Conservation (phyloP, 2,797 vertebrate species). For the Percopsis omiscomaycus region DNA sequence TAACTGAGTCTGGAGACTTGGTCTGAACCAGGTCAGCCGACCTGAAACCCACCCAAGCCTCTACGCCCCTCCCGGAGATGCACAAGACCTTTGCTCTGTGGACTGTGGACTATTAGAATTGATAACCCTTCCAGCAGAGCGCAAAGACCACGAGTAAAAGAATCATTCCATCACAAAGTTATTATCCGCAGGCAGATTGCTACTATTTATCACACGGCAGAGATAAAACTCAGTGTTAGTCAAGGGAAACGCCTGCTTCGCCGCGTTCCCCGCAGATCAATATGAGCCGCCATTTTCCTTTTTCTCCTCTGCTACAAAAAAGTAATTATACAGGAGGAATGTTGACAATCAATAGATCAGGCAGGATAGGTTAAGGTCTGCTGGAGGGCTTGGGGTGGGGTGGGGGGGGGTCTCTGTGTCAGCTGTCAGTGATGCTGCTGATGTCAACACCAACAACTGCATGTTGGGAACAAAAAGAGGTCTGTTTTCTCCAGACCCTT, state of each 20-base stretch:
- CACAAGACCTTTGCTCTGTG: conserved; percentile 11
- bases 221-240: conserved; percentile 91
- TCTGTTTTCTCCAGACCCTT: conserved; percentile 46
- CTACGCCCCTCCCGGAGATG: conserved; percentile 28
- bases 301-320: conserved; percentile 73
- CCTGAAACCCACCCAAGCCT: conserved; percentile 35
- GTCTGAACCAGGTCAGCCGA: conserved; percentile 50
- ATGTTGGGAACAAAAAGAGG: conserved; percentile 57
- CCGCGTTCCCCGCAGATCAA: conserved; percentile 85
- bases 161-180: conserved; percentile 93
- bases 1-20: conserved; percentile 23
- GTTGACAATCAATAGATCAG: conserved; percentile 89
- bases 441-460: conserved; percentile 51
- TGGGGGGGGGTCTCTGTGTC: conserved; percentile 66
- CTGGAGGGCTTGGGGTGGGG: conserved; percentile 38
- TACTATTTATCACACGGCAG: conserved; percentile 91
- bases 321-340: conserved; percentile 97
- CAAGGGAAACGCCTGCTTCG: conserved; percentile 90
- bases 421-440: conserved; percentile 75
- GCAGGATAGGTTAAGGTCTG: conserved; percentile 82
- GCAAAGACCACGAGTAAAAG: conserved; percentile 73
- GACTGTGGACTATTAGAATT: conserved; percentile 70
- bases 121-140: conserved; percentile 71
- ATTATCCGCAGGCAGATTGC: conserved; percentile 85
- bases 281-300: conserved; percentile 80